phyloP scores from a whole-genome alignment of 2,888 invertebrate genomes.

The Corbicula japonica region DNA sequence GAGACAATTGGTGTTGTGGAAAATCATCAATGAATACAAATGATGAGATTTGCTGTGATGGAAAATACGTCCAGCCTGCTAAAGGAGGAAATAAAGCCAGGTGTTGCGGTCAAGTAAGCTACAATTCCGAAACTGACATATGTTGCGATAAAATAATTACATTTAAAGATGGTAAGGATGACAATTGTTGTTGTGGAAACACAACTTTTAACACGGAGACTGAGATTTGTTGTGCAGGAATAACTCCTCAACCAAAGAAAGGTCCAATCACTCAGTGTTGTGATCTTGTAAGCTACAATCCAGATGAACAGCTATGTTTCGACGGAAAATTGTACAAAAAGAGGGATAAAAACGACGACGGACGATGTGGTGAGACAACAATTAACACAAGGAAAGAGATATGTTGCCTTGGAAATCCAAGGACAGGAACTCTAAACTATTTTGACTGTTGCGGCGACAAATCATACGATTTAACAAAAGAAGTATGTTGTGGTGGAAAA shows the following conservation, averaged over 20 bases:
- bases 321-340: conserved; percentile 46
- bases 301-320: conserved; percentile 44
- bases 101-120: conserved; percentile 56
- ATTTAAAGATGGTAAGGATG: conserved; percentile 38
- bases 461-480: conserved; percentile 26
- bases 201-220: conserved; percentile 50
- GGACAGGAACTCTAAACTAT: conserved; percentile 31
- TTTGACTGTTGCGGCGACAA: conserved; percentile 55
- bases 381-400: conserved; percentile 50
- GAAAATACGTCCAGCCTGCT: conserved; percentile 42
- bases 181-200: conserved; percentile 60
- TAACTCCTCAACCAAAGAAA: conserved; percentile 43
- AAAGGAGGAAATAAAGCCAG: conserved; percentile 39
- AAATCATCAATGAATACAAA: conserved; percentile 40
- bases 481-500: conserved; percentile 46
- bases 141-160: conserved; percentile 50
- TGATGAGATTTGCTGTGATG: conserved; percentile 56
- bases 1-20: conserved; percentile 52
- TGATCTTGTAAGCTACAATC: conserved; percentile 45
- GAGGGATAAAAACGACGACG: conserved; percentile 41
- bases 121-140: conserved; percentile 42
- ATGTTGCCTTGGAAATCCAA: conserved; percentile 49
- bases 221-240: conserved; percentile 49
- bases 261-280: conserved; percentile 53
- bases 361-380: conserved; percentile 51